A percentile compares a stretch with the other conserved stretches of the same genome.
phyloP scores from a whole-genome alignment of 30 jellyfish, hydroid and myxozoan species.

The Rhopilema esculentum region DNA sequence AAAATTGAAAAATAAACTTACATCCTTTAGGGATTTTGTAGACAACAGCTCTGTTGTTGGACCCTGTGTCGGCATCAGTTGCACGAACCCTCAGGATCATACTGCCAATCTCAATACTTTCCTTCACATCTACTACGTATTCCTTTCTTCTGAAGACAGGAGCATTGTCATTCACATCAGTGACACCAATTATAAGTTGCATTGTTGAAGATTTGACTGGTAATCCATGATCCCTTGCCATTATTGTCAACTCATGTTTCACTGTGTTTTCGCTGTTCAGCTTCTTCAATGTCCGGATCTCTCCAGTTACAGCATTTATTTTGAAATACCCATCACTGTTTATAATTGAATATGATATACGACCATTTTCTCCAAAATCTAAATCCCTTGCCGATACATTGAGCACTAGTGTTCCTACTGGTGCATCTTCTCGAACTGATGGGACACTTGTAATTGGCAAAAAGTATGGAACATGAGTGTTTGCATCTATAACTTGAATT shows the following conservation, averaged over 20 bases:
- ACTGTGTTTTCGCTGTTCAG: conserved; percentile 84
- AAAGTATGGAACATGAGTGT: conserved; percentile 77
- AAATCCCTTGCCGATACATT: conserved; percentile 75
- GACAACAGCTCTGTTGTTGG: conserved; percentile 48
- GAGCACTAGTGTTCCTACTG: conserved; percentile 58
- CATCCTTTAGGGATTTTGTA: conserved; percentile 58
- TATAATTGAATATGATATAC: conserved; percentile 69
- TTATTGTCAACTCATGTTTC: conserved; percentile 53
- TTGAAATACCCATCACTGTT: conserved; percentile 70
- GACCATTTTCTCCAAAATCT: conserved; percentile 85
- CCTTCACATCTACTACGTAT: conserved; percentile 49
- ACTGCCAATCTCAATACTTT: conserved; percentile 67
- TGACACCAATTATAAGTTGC: conserved; percentile 66
- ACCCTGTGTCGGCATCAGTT: conserved; percentile 65
- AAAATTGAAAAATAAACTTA: conserved; percentile 54
- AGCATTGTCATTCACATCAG: conserved; percentile 90
- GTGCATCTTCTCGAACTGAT: conserved; percentile 64
- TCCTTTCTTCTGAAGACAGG: conserved; percentile 65
- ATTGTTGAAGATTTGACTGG: conserved; percentile 77
- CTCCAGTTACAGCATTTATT: conserved; percentile 68
- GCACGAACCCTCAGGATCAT: conserved; percentile 82
- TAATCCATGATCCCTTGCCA: conserved; percentile 90
- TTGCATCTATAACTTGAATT: conserved; percentile 64
- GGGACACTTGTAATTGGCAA: conserved; percentile 10
- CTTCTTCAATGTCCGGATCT: conserved; percentile 63